These are phyloP conservation scores for Gymnogyps californianus DNA, from an alignment of 2,113 vertebrate species.

Conservation along the genomic window DNA sequence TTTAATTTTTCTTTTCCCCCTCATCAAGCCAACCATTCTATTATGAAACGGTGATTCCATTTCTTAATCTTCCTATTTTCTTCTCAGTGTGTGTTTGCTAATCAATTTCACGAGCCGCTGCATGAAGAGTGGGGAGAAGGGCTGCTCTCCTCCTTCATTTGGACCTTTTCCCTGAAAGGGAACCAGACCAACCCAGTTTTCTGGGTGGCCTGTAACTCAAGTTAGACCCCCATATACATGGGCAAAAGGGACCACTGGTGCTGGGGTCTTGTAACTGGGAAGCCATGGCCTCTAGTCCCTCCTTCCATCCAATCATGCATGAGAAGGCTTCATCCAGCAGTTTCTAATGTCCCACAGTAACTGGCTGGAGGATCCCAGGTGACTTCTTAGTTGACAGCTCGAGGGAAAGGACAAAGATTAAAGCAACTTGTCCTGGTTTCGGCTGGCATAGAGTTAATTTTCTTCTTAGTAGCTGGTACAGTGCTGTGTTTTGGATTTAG, in stretches of 20 bases:
- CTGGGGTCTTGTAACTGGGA: not conserved
- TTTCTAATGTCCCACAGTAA: not conserved
- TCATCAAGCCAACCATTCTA: constrained; percentile 22
- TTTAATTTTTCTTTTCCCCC: not conserved
- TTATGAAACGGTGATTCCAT: not conserved
- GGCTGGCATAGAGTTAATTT: too few relatives aligned
- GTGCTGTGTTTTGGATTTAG: too few relatives aligned
- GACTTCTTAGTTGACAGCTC: not conserved
- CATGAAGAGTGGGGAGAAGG: not conserved
- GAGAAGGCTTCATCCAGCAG: not conserved
- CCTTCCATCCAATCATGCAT: not conserved
- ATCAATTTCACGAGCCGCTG: not conserved
- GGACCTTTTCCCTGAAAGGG: not conserved
- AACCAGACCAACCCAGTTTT: not conserved
- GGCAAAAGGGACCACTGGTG: not conserved
- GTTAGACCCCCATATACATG: not conserved
- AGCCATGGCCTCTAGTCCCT: not conserved
- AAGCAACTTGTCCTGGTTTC: too few relatives aligned
- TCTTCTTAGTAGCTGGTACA: too few relatives aligned
- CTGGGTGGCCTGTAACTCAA: not conserved
- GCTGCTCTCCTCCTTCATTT: not conserved
- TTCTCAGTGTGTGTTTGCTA: constrained; percentile 22
- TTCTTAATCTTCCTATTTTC: constrained; percentile 17
- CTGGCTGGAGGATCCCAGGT: not conserved
- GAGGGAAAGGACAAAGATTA: not conserved